Conservation (phyloP, 2,888 invertebrate species). For the Caenorhabditis sp. region DNA sequence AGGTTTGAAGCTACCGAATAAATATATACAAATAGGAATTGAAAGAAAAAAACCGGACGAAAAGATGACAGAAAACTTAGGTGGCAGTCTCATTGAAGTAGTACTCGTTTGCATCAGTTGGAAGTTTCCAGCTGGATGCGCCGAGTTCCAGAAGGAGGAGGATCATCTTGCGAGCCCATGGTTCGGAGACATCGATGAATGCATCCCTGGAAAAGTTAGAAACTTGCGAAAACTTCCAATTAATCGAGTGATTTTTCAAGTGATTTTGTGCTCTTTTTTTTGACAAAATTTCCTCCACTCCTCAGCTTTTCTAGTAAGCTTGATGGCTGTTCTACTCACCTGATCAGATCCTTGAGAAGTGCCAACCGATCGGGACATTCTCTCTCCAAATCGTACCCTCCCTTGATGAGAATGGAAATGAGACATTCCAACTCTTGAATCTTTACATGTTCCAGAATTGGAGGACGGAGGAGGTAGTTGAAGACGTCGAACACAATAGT, state of each 20-base stretch:
- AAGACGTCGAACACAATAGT: constrained; percentile 81
- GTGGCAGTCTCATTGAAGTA: constrained; percentile 78
- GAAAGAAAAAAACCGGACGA: constrained; percentile 19
- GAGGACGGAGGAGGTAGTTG: constrained; percentile 79
- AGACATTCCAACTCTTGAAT: constrained; percentile 83
- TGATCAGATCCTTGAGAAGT: constrained; percentile 78
- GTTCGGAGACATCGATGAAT: constrained; percentile 80
- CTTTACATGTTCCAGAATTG: constrained; percentile 80
- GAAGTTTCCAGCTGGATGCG: constrained; percentile 81
- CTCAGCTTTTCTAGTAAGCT: too few species aligned
- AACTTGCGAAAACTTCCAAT: not conserved
- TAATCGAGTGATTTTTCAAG: too few species aligned
- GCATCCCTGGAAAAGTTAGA: constrained; percentile 74
- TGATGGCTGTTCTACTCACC: too few species aligned
- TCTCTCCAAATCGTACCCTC: constrained; percentile 82
- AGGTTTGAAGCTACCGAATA: constrained; percentile 35
- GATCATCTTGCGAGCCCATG: constrained; percentile 83
- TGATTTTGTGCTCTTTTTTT: too few species aligned
- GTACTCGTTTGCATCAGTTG: constrained; percentile 82
- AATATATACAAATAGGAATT: constrained; percentile 63
- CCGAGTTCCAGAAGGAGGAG: constrained; percentile 81
- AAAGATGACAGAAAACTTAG: constrained; percentile 12
- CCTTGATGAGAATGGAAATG: constrained; percentile 78
- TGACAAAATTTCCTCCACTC: too few species aligned
- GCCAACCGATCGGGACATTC: constrained; percentile 81